These are phyloP conservation scores for Leucosticte australis DNA, from an alignment of 2,113 vertebrate species.

Conservation along the genomic window DNA sequence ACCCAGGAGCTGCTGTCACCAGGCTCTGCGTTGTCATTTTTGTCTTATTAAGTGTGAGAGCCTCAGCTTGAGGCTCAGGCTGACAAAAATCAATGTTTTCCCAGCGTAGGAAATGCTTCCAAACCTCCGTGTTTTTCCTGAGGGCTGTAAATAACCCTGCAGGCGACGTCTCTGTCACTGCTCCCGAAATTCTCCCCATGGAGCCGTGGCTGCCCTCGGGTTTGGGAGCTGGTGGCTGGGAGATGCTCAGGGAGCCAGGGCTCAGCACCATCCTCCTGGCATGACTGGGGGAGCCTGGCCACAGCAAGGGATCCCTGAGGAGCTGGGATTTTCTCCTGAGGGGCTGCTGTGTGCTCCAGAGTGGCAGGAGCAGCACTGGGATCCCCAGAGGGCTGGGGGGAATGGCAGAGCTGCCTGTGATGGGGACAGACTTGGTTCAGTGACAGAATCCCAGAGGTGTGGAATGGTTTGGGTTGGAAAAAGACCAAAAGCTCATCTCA, in stretches of 20 bases:
- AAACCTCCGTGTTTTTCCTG: neutral
- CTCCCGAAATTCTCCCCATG: neutral
- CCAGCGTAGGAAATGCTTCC: neutral
- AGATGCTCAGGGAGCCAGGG: accelerated
- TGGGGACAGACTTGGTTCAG: neutral
- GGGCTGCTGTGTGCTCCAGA: neutral
- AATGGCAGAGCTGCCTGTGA: accelerated
- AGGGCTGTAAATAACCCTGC: neutral
- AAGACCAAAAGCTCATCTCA: neutral
- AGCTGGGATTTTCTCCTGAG: neutral
- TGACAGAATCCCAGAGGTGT: accelerated
- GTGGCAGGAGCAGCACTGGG: neutral
- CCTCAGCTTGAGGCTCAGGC: neutral
- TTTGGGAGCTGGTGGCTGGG: neutral
- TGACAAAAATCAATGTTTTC: constrained; percentile 16
- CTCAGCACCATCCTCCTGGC: neutral
- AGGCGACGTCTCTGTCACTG: accelerated
- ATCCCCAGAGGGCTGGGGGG: accelerated
- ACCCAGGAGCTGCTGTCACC: neutral
- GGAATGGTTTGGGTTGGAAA: neutral
- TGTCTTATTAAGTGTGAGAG: neutral
- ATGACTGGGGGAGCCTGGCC: neutral
- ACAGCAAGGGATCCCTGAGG: accelerated
- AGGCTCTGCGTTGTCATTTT: neutral
- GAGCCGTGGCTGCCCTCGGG: neutral